Conservation (phyloP, 2,797 vertebrate genomes). For the Pangasius macronema region DNA sequence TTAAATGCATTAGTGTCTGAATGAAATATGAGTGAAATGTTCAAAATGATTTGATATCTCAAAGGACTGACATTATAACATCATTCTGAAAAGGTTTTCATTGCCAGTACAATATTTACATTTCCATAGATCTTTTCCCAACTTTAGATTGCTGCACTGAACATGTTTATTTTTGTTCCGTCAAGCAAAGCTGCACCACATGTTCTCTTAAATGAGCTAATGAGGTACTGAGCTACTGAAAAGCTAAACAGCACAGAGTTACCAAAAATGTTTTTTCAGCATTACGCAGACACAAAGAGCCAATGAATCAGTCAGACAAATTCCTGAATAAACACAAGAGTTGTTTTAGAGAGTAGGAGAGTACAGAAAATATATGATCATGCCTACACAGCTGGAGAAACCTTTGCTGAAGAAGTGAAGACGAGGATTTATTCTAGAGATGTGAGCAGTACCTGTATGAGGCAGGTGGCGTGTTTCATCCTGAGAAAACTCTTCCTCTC, state of each 20-base stretch:
- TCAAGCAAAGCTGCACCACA: constrained; percentile 20
- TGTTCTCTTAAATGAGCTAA: constrained; percentile 12
- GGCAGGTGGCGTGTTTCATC: constrained; percentile 79
- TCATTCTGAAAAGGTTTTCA: constrained; percentile 3
- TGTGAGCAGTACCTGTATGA: constrained; percentile 84
- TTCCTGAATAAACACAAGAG: background rate
- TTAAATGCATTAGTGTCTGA: constrained; percentile 2
- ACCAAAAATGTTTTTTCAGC: background rate
- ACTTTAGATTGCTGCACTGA: background rate
- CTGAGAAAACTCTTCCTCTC: constrained; percentile 86
- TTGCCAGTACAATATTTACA: background rate
- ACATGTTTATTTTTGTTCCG: constrained; percentile 27
- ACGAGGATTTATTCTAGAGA: background rate
- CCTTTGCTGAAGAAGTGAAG: no score
- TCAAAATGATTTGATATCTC: background rate
- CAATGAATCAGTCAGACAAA: background rate
- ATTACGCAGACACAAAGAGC: background rate
- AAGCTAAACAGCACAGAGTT: background rate
- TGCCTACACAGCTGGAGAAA: background rate
- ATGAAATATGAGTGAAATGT: constrained; percentile 3
- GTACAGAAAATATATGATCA: background rate
- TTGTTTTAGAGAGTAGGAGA: background rate
- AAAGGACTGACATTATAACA: background rate
- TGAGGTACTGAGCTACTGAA: constrained; percentile 9
- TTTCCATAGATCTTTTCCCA: background rate